Evolutionary conservation across 2,888 invertebrate genomes (phyloP).

Genomic region (Fragum whitleyi): DNA sequence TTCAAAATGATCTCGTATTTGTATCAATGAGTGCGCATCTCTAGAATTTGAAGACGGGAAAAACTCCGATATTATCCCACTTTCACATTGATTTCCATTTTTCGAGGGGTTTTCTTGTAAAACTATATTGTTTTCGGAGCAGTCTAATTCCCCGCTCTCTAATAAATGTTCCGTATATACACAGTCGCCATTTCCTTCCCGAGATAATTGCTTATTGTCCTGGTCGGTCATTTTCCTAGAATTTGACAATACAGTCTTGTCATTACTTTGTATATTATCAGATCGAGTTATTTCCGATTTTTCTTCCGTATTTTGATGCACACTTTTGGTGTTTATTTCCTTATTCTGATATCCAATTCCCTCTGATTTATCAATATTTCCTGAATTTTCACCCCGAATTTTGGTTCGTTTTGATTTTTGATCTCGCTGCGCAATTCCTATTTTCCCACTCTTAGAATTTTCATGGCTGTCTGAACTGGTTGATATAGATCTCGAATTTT

Average conservation of each 20-base stretch:
- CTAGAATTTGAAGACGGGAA: neutral
- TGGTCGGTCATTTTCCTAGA: neutral
- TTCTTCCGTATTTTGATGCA: neutral
- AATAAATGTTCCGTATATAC: neutral
- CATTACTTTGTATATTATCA: neutral
- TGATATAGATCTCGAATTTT: constrained; percentile 12
- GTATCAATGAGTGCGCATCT: neutral
- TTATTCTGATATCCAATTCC: neutral
- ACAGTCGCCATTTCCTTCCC: neutral
- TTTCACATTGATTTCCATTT: constrained; percentile 12
- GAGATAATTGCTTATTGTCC: constrained; percentile 12
- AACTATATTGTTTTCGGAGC: constrained; percentile 2
- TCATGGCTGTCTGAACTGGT: neutral
- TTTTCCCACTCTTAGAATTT: neutral
- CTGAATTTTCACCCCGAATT: neutral
- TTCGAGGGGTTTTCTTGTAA: constrained; percentile 6
- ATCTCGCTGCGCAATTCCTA: constrained; percentile 5
- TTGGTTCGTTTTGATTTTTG: neutral
- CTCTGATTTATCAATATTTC: neutral
- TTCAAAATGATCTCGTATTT: neutral
- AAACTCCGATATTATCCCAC: constrained; percentile 17
- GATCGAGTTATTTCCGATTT: neutral
- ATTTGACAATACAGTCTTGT: neutral
- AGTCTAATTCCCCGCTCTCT: constrained; percentile 2
- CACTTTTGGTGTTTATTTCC: neutral